Conservation (phyloP, 2,888 invertebrate genomes). For the Fissipunctia ypsillon region DNA sequence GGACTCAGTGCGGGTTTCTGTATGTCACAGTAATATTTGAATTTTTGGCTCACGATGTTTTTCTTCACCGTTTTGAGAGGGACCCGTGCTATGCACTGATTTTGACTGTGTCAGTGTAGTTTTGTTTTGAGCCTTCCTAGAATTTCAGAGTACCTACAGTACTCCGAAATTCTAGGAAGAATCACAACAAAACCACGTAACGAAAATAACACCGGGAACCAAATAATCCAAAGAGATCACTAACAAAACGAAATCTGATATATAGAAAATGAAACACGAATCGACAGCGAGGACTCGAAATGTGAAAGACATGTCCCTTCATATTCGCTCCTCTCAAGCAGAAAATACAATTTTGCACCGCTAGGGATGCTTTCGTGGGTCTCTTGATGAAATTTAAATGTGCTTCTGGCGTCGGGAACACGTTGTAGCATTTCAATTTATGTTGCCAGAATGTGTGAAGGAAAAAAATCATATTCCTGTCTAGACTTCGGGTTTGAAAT, state of each 20-base stretch:
- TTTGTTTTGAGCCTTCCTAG: neutral
- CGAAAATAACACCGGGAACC: constrained; percentile 7
- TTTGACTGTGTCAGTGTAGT: neutral
- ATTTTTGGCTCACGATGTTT: no score
- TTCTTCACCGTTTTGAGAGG: neutral
- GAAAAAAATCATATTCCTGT: constrained; percentile 39
- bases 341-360: constrained; percentile 79
- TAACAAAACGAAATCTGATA: constrained; percentile 66
- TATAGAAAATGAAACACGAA: constrained; percentile 68
- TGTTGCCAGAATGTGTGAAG: constrained; percentile 60
- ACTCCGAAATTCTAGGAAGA: no score
- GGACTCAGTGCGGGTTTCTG: no score
- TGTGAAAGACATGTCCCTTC: constrained; percentile 70
- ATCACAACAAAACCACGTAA: neutral
- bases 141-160: neutral
- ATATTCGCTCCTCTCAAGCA: constrained; percentile 73
- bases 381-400: constrained; percentile 82
- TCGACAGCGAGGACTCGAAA: constrained; percentile 59
- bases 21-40: no score
- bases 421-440: constrained; percentile 80
- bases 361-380: constrained; percentile 70
- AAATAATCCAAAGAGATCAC: constrained; percentile 50
- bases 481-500: constrained; percentile 38
- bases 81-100: neutral
- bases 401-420: constrained; percentile 69